phyloP scores from a whole-genome alignment of 2,888 invertebrate genomes.

The Imbricaverruca yamaguchii region DNA sequence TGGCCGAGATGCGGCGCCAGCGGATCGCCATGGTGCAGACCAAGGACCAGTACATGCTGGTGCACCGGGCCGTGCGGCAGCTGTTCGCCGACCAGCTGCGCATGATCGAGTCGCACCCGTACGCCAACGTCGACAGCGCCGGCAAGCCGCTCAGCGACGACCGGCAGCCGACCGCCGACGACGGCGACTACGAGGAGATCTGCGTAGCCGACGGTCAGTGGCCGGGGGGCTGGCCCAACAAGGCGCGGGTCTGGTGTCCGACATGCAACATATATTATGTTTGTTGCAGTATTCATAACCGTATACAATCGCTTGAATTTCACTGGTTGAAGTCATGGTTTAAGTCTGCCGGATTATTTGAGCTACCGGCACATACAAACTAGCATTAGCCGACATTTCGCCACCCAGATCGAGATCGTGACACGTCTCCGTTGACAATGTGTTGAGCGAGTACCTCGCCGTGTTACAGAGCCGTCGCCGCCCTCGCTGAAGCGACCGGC shows the following conservation, averaged over 20 bases:
- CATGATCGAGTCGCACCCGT: conserved; percentile 48
- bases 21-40: conserved; percentile 50
- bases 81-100: conserved; percentile 49
- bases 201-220: background rate
- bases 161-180: background rate
- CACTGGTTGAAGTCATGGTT: too few species aligned
- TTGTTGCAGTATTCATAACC: too few species aligned
- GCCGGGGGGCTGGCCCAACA: background rate
- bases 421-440: too few species aligned
- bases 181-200: conserved; percentile 12
- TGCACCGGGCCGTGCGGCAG: conserved; percentile 48
- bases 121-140: conserved; percentile 47
- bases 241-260: too few species aligned
- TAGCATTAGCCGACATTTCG: too few species aligned
- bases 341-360: too few species aligned
- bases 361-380: too few species aligned
- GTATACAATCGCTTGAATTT: too few species aligned
- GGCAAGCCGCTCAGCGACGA: conserved; percentile 39
- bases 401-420: too few species aligned
- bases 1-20: conserved; percentile 49
- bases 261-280: too few species aligned
- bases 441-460: too few species aligned
- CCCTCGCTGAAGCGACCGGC: background rate
- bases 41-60: conserved; percentile 51
- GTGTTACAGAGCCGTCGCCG: background rate